These are phyloP conservation scores for Caenorhabditis drosophilae DNA, from an alignment of 2,888 invertebrate genomes.

Conservation along the genomic window DNA sequence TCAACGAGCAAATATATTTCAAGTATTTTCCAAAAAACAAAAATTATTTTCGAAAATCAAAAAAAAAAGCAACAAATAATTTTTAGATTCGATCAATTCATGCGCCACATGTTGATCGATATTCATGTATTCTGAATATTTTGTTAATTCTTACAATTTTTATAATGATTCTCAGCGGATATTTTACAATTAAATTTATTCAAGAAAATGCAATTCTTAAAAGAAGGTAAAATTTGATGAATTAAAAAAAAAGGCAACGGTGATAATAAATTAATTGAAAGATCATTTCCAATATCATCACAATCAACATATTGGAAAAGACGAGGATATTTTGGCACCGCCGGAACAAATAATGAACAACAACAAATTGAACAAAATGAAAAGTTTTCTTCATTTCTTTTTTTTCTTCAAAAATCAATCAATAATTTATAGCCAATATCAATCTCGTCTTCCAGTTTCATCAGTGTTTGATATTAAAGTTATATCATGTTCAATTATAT, in stretches of 20 bases:
- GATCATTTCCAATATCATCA: conserved; percentile 10
- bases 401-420: not conserved
- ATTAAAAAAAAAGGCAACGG: not conserved
- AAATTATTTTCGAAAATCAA: not conserved
- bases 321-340: conserved; percentile 24
- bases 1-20: conserved; percentile 72
- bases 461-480: conserved; percentile 71
- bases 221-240: conserved; percentile 5
- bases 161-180: conserved; percentile 26
- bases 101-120: conserved; percentile 26
- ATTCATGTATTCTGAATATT: conserved; percentile 22
- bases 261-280: conserved; percentile 4
- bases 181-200: conserved; percentile 28
- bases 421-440: conserved; percentile 24
- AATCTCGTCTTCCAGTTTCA: conserved; percentile 37
- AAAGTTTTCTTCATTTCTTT: not conserved
- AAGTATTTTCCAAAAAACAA: conserved; percentile 64
- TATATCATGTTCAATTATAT: conserved; percentile 73
- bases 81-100: conserved; percentile 68
- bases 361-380: not conserved
- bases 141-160: conserved; percentile 23
- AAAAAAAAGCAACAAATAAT: conserved; percentile 69
- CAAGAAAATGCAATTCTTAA: conserved; percentile 32
- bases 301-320: conserved; percentile 26
- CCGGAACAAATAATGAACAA: conserved; percentile 9